phyloP scores from a whole-genome alignment of 2,888 invertebrate genomes.

The Sesia bembeciformis region DNA sequence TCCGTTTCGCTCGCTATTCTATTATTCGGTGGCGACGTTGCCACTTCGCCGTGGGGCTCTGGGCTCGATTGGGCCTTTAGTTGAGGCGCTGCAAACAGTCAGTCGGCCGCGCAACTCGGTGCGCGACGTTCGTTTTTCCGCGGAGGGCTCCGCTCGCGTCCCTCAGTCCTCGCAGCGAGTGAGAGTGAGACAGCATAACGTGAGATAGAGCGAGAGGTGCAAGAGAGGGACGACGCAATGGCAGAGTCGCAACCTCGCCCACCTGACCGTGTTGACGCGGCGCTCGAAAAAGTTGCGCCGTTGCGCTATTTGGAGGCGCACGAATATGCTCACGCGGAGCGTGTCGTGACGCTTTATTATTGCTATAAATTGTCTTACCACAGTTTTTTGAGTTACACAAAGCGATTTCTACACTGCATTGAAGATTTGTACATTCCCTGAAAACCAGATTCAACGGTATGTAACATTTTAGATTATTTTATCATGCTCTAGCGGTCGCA shows the following conservation, averaged over 20 bases:
- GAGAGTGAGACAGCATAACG: slow-evolving; percentile 42
- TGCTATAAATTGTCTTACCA: slow-evolving; percentile 42
- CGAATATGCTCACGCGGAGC: slow-evolving; percentile 62
- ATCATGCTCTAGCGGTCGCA: slow-evolving; percentile 14
- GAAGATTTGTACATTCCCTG: slow-evolving; percentile 25
- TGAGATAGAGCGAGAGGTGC: slow-evolving; percentile 25
- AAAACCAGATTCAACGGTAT: slow-evolving; percentile 36
- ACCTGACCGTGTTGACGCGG: slow-evolving; percentile 75
- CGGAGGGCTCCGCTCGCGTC: slow-evolving; percentile 51
- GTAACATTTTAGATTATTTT: slow-evolving; percentile 25
- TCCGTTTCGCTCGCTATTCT: slow-evolving; percentile 57
- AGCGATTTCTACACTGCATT: slow-evolving; percentile 21
- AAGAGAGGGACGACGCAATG: slow-evolving; percentile 52
- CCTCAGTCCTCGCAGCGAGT: slow-evolving; percentile 36
- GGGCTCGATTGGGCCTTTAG: slow-evolving; percentile 35
- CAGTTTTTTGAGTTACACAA: slow-evolving; percentile 38
- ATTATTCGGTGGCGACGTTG: slow-evolving; percentile 61
- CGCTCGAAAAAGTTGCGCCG: slow-evolving; percentile 74
- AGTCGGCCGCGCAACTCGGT: slow-evolving; percentile 72
- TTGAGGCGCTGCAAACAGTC: slow-evolving; percentile 39
- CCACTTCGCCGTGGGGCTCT: slow-evolving; percentile 39
- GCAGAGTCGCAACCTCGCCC: slow-evolving; percentile 74
- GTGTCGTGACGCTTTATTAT: slow-evolving; percentile 60
- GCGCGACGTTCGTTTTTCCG: slow-evolving; percentile 71
- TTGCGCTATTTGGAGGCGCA: slow-evolving; percentile 73